These are phyloP conservation scores for Melanotaenia parkinsoni DNA, from an alignment of 2,797 vertebrate genomes.

Conservation along the genomic window DNA sequence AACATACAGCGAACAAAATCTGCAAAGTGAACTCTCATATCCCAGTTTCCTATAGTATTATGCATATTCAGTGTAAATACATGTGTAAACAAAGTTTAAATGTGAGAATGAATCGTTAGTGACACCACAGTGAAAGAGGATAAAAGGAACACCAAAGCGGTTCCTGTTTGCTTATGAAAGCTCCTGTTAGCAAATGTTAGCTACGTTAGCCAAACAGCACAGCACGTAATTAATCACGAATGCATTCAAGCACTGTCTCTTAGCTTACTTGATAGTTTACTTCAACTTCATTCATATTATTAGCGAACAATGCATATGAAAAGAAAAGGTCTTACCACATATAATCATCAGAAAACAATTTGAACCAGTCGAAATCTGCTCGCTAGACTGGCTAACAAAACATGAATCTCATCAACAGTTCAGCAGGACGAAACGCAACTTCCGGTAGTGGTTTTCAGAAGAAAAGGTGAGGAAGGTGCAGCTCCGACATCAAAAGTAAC, in stretches of 20 bases:
- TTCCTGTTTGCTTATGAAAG: conserved; percentile 43
- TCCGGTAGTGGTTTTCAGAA: conserved; percentile 59
- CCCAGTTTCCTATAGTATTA: rapidly evolving
- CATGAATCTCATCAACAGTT: conserved; percentile 58
- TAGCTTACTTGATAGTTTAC: not conserved
- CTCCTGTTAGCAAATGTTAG: conserved; percentile 62
- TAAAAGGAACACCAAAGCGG: conserved; percentile 36
- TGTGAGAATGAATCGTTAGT: rapidly evolving
- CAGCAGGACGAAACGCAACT: conserved; percentile 35
- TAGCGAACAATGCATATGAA: not conserved
- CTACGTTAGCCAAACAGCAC: conserved; percentile 50
- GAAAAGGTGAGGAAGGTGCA: conserved; percentile 38
- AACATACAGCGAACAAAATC: conserved; percentile 29
- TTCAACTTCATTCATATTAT: not conserved
- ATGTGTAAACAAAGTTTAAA: not conserved
- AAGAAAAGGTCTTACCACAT: conserved; percentile 73
- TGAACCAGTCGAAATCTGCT: conserved; percentile 71
- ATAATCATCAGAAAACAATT: conserved; percentile 67
- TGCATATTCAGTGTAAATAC: not conserved
- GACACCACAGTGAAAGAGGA: not conserved
- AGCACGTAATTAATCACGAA: conserved; percentile 57
- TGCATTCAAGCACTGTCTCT: conserved; percentile 29
- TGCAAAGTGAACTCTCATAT: not conserved
- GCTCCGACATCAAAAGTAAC: not conserved
- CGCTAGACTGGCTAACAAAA: conserved; percentile 81